phyloP scores from a whole-genome alignment of 2,113 vertebrate species.

The Ornithorhynchus anatinus region DNA sequence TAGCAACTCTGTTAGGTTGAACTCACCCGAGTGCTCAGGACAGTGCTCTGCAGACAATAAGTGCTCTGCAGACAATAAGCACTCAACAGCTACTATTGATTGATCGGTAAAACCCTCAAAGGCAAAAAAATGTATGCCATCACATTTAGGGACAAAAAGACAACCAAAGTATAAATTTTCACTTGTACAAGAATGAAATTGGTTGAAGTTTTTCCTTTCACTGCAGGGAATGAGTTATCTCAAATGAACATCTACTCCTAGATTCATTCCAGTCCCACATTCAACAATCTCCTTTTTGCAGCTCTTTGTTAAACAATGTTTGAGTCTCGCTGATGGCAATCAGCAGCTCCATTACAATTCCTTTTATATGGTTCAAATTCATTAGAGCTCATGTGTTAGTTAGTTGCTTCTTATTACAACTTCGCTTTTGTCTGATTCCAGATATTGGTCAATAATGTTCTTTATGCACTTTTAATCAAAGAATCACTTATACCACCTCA shows the following conservation, averaged over 20 bases:
- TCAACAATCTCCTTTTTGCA: constrained; percentile 83
- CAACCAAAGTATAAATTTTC: background rate
- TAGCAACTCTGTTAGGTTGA: too few relatives aligned
- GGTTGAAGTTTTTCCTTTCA: constrained; percentile 75
- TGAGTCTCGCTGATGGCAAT: constrained; percentile 81
- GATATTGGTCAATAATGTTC: constrained; percentile 78
- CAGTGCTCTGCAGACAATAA: too few relatives aligned
- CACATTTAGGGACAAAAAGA: background rate
- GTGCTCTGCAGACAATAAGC: too few relatives aligned
- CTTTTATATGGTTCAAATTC: constrained; percentile 86
- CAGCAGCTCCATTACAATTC: constrained; percentile 85
- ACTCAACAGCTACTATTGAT: too few relatives aligned
- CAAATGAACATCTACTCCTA: constrained; percentile 78
- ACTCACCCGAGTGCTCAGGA: too few relatives aligned
- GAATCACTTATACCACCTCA: constrained; percentile 57
- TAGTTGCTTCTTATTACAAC: constrained; percentile 87
- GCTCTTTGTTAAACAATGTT: constrained; percentile 82
- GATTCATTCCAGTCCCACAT: constrained; percentile 73
- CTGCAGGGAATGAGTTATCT: constrained; percentile 79
- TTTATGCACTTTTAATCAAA: constrained; percentile 80
- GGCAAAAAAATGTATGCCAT: background rate
- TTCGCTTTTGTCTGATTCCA: constrained; percentile 88
- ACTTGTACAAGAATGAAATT: constrained; percentile 46
- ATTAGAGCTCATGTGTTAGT: constrained; percentile 82
- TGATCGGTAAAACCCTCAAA: too few relatives aligned